A percentile compares a stretch with the other conserved stretches of the same genome.
Conservation (phyloP, 2,797 vertebrate genomes). For the Cygnus olor region DNA sequence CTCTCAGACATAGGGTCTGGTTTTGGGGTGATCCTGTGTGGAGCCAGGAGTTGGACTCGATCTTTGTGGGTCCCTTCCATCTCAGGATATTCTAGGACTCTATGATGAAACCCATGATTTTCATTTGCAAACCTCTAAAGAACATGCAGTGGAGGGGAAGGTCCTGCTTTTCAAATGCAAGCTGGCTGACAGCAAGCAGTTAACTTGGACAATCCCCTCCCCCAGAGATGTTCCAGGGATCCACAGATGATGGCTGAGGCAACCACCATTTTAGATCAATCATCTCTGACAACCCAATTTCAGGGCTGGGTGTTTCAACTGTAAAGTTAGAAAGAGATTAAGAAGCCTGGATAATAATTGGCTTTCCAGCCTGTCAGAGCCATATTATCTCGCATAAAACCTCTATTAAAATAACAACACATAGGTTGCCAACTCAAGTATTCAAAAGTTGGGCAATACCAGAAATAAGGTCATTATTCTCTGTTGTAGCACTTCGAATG, state of each 20-base stretch:
- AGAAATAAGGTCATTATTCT: background rate
- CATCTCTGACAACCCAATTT: background rate
- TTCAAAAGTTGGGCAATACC: background rate
- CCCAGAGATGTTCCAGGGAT: background rate
- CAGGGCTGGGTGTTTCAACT: background rate
- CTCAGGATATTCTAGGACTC: background rate
- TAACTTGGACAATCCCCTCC: background rate
- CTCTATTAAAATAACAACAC: background rate
- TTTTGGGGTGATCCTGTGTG: background rate
- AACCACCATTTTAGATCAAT: conserved; percentile 1
- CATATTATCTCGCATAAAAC: background rate
- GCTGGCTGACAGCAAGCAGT: background rate
- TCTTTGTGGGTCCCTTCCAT: background rate
- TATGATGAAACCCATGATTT: background rate
- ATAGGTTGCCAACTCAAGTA: background rate
- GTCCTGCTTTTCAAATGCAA: background rate
- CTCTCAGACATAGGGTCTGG: too few relatives aligned
- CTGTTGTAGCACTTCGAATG: background rate
- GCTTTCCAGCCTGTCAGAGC: background rate
- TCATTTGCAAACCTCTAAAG: background rate
- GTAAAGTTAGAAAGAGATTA: background rate
- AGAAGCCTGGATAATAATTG: background rate
- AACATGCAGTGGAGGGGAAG: background rate
- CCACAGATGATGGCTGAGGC: background rate
- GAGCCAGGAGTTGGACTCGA: background rate